Base-by-base conservation (phyloP, 2,888 invertebrate species). In the Mellilla xanthometata region DNA sequence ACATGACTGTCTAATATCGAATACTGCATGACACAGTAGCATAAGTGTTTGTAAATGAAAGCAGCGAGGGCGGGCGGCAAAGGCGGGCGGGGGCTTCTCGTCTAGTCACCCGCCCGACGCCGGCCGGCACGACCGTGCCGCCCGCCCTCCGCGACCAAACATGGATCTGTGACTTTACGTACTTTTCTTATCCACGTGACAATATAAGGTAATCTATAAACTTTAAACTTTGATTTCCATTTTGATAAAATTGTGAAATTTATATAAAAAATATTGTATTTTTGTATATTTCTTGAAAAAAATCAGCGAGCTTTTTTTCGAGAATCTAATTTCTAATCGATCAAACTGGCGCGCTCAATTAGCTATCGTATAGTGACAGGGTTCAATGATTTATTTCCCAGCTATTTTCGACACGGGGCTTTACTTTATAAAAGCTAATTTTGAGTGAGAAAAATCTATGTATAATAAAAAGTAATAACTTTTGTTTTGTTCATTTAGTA, bases 91-190 rank as follows among this genome's bases (percentile, higher is more conserved):
- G 65, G 66, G 72, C 71, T 43, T 52, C 54, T 73, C 52, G 57
- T 63, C 66, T 48, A 86, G 87, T 87, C 78, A 68, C 76, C 75
- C 79, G 78, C 75, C 67, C 62, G 72, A 73, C 83, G 74, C 73
- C 76, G 79, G 74, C 70, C 69, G 75, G 80, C 78, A 75, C 72
- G 73, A 62, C 63, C 65, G 58, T 63, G 60, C 58, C 56, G 51
- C 56, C 45, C n/a, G n/a, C 39, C 50, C 48, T 46, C 55, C 56
- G 52, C 34, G 27, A 56, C 44, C 27, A 57, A 62, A 56, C 44
- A 69, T 69, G 70, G 49, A 61, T 60, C 50, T 60, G 70, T 68
- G 60, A 61, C 60, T 62, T 60, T 54, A 44, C 47, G 54, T 50
- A 50, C 40, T 31, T 40, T 44, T 60, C 57, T 32, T 60, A 57